Evolutionary conservation across 2,888 invertebrate genomes (phyloP).

Genomic region (Dione juno): DNA sequence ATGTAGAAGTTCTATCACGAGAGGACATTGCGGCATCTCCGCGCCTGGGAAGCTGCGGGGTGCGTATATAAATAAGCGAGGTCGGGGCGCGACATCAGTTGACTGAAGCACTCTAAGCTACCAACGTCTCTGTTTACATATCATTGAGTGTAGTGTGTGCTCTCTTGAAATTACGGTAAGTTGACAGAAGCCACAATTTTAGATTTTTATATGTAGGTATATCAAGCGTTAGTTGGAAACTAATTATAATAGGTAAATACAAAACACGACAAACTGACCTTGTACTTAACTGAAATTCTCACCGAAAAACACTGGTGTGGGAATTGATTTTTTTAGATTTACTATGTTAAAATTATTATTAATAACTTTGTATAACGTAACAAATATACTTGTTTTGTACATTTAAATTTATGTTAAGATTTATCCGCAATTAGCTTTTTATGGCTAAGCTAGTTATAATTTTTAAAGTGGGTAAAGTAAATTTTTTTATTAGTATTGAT

Average conservation of each 20-base stretch:
- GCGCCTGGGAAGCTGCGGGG: constrained; percentile 62
- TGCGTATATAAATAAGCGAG: constrained; percentile 69
- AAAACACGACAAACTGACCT: constrained; percentile 27
- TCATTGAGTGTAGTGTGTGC: constrained; percentile 39
- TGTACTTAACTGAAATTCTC: constrained; percentile 37
- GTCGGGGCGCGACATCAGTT: constrained; percentile 74
- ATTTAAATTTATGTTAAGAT: background rate
- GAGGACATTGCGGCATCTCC: constrained; percentile 73
- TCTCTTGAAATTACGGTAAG: constrained; percentile 29
- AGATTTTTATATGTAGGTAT: constrained; percentile 1
- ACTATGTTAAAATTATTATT: constrained; percentile 19
- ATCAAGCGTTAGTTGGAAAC: constrained; percentile 3
- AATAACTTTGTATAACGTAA: constrained; percentile 3
- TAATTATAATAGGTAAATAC: constrained; percentile 21
- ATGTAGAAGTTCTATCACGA: constrained; percentile 60
- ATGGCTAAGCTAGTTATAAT: background rate
- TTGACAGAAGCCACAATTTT: constrained; percentile 4
- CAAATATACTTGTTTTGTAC: background rate
- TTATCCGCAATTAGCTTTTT: background rate
- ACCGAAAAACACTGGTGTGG: constrained; percentile 38
- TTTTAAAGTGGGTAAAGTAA: background rate
- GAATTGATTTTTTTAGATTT: constrained; percentile 29
- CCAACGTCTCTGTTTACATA: constrained; percentile 54
- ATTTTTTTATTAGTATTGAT: too few relatives aligned
- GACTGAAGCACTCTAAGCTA: constrained; percentile 57